phyloP scores from a whole-genome alignment of 1,140 invertebrate species.

The Metopolophium dirhodum region DNA sequence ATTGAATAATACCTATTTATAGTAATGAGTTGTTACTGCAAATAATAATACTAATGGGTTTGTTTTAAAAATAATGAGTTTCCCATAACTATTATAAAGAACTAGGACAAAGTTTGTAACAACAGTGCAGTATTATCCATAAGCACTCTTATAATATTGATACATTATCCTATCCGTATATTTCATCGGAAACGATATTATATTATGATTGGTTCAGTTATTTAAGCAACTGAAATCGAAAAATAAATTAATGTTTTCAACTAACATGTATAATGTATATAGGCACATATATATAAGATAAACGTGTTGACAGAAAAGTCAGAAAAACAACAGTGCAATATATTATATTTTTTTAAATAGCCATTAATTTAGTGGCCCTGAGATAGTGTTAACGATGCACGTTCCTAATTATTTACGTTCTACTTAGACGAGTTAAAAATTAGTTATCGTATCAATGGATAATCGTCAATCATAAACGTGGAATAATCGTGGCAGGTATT shows the following conservation, averaged over 20 bases:
- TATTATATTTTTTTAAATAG: not conserved
- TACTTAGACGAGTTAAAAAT: not conserved
- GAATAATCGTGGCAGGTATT: not conserved
- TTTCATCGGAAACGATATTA: not conserved
- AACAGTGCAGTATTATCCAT: not conserved
- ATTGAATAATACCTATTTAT: not conserved
- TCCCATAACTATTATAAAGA: not conserved
- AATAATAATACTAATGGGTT: not conserved
- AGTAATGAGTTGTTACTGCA: not conserved
- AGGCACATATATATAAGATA: not conserved
- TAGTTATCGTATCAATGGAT: not conserved
- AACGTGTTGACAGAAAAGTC: not conserved
- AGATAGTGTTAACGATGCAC: not conserved
- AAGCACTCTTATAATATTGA: not conserved
- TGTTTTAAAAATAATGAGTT: constrained; percentile 3
- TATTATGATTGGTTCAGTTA: not conserved
- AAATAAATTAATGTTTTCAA: not conserved
- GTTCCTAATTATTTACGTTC: constrained; percentile 2
- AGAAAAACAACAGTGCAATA: not conserved
- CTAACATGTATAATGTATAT: not conserved
- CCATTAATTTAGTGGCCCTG: not conserved
- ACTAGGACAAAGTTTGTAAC: not conserved
- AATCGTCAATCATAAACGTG: not conserved
- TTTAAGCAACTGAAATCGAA: not conserved
- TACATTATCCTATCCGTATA: not conserved